Conservation (phyloP, 2,113 vertebrate genomes). For the Oophaga pumilio region DNA sequence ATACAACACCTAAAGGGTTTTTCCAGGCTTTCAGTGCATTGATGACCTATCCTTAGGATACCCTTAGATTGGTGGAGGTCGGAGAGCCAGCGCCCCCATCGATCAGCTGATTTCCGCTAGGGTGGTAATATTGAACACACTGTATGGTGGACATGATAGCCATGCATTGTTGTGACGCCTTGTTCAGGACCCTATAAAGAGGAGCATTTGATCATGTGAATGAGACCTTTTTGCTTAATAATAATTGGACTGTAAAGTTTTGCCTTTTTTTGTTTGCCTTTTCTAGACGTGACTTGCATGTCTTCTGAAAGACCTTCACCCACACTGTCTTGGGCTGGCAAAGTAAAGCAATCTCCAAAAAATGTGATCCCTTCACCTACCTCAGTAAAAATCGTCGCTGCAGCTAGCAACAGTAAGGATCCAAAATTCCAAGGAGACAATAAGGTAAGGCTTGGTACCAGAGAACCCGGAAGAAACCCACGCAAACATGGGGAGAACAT, state of each 20-base stretch:
- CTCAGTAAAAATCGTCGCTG: neutral
- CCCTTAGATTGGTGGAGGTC: no score
- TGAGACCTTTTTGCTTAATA: no score
- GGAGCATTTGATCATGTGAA: neutral
- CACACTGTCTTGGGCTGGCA: constrained; percentile 23
- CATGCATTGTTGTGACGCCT: neutral
- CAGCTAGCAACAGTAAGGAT: neutral
- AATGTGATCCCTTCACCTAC: constrained; percentile 37
- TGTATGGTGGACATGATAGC: no score
- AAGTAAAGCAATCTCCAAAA: constrained; percentile 40
- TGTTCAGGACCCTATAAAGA: neutral
- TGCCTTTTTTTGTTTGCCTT: neutral
- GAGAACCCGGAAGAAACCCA: neutral
- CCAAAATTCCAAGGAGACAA: neutral
- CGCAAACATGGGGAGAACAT: no score
- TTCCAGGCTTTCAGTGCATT: no score
- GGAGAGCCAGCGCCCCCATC: no score
- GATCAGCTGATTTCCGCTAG: no score
- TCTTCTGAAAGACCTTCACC: neutral
- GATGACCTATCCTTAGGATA: no score
- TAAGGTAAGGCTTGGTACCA: constrained; percentile 14
- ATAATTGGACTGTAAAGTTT: neutral
- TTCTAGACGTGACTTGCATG: neutral
- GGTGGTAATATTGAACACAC: no score
- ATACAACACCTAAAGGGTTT: no score